Evolutionary conservation across 2,888 invertebrate genomes (phyloP).

Genomic region (Amiota minor): DNA sequence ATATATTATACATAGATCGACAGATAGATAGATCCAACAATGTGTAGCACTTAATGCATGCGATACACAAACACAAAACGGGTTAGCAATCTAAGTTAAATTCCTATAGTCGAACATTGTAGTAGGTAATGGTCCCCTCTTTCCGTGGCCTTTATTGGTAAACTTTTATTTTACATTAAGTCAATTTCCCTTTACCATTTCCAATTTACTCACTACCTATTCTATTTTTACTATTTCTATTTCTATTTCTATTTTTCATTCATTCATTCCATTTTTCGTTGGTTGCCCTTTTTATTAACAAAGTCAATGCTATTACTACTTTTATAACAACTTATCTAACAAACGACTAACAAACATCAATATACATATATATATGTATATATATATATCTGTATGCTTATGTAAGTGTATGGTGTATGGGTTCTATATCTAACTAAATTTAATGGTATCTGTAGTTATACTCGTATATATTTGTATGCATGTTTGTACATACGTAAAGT

Average conservation of each 20-base stretch:
- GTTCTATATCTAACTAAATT: background rate
- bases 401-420: background rate
- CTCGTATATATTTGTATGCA: background rate
- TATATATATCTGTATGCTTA: background rate
- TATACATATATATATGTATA: background rate
- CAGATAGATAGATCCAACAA: too few species aligned
- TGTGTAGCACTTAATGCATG: too few species aligned
- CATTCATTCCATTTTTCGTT: constrained; percentile 61
- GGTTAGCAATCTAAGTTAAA: too few species aligned
- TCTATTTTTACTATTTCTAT: too few species aligned
- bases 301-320: constrained; percentile 42
- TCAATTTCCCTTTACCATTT: constrained; percentile 55
- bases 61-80: too few species aligned
- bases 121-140: too few species aligned
- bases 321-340: constrained; percentile 40
- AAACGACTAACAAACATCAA: constrained; percentile 45
- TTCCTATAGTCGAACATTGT: too few species aligned
- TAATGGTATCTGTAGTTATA: too few species aligned
- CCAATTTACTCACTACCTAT: too few species aligned
- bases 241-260: too few species aligned
- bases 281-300: constrained; percentile 59
- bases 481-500: constrained; percentile 3
- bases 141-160: constrained; percentile 45
- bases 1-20: constrained; percentile 9
- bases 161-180: constrained; percentile 67